These are phyloP conservation scores for Pangasius larnaudii DNA, from an alignment of 2,797 vertebrate genomes.

Conservation along the genomic window DNA sequence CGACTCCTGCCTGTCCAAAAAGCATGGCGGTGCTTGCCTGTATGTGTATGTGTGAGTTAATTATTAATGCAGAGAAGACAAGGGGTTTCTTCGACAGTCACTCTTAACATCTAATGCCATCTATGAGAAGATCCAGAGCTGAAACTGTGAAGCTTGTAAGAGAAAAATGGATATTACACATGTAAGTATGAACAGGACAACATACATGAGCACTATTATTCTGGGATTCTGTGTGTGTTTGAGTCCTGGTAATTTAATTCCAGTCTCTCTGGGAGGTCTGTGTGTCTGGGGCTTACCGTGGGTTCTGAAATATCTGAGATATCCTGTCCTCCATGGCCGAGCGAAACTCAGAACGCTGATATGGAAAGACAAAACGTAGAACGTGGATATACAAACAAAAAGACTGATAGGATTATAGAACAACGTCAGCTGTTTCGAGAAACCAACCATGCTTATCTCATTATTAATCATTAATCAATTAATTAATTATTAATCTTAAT, in stretches of 20 bases:
- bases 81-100: not conserved
- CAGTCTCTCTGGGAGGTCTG: conserved; percentile 1
- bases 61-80: conserved; percentile 67
- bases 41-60: conserved; percentile 59
- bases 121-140: not conserved
- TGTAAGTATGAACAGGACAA: not conserved
- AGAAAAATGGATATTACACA: not conserved
- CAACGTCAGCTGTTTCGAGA: not conserved
- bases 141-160: not conserved
- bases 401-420: no score
- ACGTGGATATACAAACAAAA: not conserved
- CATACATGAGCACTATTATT: not conserved
- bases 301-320: conserved; percentile 72
- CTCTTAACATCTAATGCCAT: not conserved
- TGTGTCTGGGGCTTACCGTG: conserved; percentile 64
- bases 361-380: conserved; percentile 31
- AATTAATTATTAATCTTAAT: not conserved
- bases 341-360: conserved; percentile 69
- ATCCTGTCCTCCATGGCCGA: conserved; percentile 65
- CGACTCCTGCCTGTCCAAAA: conserved; percentile 52
- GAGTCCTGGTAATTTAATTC: not conserved
- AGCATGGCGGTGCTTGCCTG: conserved; percentile 61
- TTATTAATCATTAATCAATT: not conserved
- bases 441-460: not conserved
- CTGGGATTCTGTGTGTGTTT: not conserved